Evolutionary conservation across 2,888 invertebrate genomes (phyloP).

Genomic region (Pyrrhia umbra): DNA sequence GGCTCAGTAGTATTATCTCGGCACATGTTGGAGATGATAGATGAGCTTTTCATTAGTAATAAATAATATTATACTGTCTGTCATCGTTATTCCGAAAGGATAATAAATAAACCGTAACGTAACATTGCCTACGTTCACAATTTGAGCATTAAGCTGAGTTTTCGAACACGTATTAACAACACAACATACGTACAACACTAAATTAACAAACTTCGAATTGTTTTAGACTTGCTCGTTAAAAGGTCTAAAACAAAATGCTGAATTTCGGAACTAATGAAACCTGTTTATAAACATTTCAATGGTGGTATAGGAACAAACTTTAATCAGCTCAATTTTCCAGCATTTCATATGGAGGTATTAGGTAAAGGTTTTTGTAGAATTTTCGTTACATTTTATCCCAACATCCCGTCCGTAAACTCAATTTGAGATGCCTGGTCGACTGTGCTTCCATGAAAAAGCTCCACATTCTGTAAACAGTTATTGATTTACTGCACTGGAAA

Average conservation of each 20-base stretch:
- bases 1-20: slow-evolving; percentile 27
- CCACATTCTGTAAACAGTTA: not conserved
- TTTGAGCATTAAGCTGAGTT: not conserved
- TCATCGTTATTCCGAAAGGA: slow-evolving; percentile 9
- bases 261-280: not conserved
- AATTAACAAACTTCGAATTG: not conserved
- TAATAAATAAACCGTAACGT: slow-evolving; percentile 17
- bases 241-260: slow-evolving; percentile 5
- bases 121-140: not conserved
- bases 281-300: not conserved
- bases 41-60: slow-evolving; percentile 47
- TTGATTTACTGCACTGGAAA: slow-evolving; percentile 4
- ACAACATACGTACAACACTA: too few relatives aligned
- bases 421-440: slow-evolving; percentile 6
- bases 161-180: not conserved
- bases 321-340: not conserved
- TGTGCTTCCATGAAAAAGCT: slow-evolving; percentile 17
- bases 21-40: slow-evolving; percentile 52
- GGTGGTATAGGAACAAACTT: not conserved
- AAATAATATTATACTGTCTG: slow-evolving; percentile 32
- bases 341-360: not conserved
- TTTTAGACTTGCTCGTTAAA: not conserved
- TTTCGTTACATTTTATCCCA: not conserved
- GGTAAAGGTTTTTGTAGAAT: not conserved
- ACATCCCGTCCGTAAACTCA: slow-evolving; percentile 6